A percentile compares a stretch with the other conserved stretches of the same genome.
Evolutionary conservation across 2,797 vertebrate species (phyloP).

Genomic region (Manis javanica): DNA sequence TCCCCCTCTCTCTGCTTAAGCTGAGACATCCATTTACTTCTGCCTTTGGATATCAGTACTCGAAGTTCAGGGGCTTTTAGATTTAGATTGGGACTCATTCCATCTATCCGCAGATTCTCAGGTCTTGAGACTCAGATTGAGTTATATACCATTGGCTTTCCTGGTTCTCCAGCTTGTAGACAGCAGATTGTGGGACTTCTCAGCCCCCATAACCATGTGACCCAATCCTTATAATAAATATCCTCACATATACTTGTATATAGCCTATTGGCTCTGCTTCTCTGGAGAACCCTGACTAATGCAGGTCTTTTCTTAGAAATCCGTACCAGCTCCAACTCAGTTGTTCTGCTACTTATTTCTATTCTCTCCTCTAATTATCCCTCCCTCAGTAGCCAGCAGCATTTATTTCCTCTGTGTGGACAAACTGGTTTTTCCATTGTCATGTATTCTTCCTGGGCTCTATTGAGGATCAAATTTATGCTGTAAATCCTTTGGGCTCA

Average conservation of each 20-base stretch:
- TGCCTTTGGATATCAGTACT: neutral
- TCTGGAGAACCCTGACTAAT: too few species aligned
- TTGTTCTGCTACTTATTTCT: neutral
- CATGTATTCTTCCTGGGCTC: neutral
- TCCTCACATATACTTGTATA: too few species aligned
- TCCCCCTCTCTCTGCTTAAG: too few species aligned
- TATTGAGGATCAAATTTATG: neutral
- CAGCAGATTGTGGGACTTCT: too few species aligned
- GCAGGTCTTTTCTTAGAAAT: too few species aligned
- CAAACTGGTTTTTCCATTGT: neutral
- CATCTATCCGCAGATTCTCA: neutral
- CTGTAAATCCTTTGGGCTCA: neutral
- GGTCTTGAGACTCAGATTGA: neutral
- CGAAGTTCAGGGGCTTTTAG: neutral
- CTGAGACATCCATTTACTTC: too few species aligned
- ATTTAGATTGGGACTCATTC: neutral
- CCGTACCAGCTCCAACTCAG: neutral
- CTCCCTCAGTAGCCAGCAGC: neutral
- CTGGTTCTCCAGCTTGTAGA: too few species aligned
- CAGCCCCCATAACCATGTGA: too few species aligned
- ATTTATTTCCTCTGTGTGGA: neutral
- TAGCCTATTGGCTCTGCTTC: too few species aligned
- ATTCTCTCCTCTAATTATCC: neutral
- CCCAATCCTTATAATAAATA: too few species aligned
- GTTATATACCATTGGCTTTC: too few species aligned